These are phyloP conservation scores for Phalangium opilio DNA, from an alignment of 2,888 invertebrate species.

Conservation along the genomic window DNA sequence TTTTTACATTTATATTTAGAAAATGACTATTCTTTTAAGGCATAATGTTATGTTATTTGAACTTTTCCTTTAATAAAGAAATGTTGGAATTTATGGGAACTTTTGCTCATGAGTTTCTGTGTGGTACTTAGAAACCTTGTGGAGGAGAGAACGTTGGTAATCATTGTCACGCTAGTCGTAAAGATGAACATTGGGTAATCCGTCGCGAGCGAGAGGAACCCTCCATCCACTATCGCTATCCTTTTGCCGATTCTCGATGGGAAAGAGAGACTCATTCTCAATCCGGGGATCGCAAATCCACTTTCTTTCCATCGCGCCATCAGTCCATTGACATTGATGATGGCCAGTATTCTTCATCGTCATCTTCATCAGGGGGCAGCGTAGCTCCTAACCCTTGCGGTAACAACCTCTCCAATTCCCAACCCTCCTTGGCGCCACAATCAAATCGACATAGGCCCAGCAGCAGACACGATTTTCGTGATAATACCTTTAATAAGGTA, in stretches of 20 bases:
- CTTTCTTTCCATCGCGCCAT: constrained; percentile 7
- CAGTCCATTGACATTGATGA: constrained; percentile 16
- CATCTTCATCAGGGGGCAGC: too few relatives aligned
- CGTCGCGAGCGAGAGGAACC: too few relatives aligned
- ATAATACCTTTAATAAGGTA: constrained; percentile 16
- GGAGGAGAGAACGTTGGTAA: constrained; percentile 24
- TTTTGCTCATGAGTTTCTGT: too few relatives aligned
- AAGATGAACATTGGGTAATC: constrained; percentile 14
- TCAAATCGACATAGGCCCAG: constrained; percentile 18
- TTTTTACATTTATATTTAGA: too few relatives aligned
- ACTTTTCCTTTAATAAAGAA: too few relatives aligned
- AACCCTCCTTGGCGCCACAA: constrained; percentile 17
- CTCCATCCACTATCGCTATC: too few relatives aligned
- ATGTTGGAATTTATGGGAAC: too few relatives aligned
- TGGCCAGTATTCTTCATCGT: constrained; percentile 5
- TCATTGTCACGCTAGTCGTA: constrained; percentile 20
- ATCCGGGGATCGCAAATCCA: neutral
- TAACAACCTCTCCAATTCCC: constrained; percentile 4
- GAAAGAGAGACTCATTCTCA: constrained; percentile 13
- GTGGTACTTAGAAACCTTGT: constrained; percentile 28
- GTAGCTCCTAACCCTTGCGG: neutral
- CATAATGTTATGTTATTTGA: too few relatives aligned
- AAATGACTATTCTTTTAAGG: too few relatives aligned
- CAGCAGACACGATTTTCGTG: constrained; percentile 20
- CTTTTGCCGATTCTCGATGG: constrained; percentile 6